Conservation (phyloP, 2,797 vertebrate genomes). For the Decapterus maruadsi region DNA sequence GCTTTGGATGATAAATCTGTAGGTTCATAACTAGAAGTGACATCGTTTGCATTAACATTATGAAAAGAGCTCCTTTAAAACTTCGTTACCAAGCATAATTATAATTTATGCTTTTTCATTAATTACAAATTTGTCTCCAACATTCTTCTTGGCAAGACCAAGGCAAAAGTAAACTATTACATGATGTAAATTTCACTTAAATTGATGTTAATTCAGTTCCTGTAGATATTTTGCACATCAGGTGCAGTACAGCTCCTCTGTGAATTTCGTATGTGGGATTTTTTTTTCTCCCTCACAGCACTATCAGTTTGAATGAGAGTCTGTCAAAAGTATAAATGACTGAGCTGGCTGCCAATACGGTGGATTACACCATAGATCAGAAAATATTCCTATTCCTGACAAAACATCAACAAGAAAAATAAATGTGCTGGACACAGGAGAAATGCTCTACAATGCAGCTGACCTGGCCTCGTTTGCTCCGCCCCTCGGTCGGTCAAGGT, state of each 20-base stretch:
- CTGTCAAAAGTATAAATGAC: conserved; percentile 66
- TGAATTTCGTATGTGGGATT: conserved; percentile 9
- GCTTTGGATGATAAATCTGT: not conserved
- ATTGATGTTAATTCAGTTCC: conserved; percentile 25
- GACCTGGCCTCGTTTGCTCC: conserved; percentile 25
- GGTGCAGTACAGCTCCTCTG: conserved; percentile 5
- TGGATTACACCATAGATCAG: conserved; percentile 73
- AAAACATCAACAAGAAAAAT: conserved; percentile 67
- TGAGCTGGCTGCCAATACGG: conserved; percentile 56
- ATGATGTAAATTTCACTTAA: not conserved
- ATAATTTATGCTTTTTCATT: too few species aligned
- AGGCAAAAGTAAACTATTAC: too few species aligned
- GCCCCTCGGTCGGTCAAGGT: conserved; percentile 21
- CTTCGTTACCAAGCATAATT: not conserved
- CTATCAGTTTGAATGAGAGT: conserved; percentile 63
- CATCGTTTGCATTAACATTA: not conserved
- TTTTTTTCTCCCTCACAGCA: conserved; percentile 11
- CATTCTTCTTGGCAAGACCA: too few species aligned
- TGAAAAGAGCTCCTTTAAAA: not conserved
- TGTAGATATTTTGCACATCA: conserved; percentile 9
- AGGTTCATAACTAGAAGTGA: not conserved
- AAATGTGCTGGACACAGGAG: conserved; percentile 34
- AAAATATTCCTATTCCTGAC: conserved; percentile 57
- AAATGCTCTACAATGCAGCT: conserved; percentile 44
- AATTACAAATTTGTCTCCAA: too few species aligned